phyloP scores from a whole-genome alignment of 2,888 invertebrate genomes.

The Aleiodes testaceus region DNA sequence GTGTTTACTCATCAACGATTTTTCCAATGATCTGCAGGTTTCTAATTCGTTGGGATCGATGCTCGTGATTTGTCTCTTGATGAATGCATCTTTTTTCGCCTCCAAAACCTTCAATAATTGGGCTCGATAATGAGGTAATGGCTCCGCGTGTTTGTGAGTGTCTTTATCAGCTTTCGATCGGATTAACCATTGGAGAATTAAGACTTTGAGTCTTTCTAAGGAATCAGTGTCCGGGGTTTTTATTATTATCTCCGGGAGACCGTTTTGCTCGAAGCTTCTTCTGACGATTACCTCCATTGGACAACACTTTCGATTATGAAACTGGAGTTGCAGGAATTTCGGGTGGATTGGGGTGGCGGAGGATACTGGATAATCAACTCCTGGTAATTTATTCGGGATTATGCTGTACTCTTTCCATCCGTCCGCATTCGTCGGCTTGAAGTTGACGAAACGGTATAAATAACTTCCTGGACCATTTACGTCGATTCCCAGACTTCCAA shows the following conservation, averaged over 20 bases:
- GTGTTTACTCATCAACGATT: background rate
- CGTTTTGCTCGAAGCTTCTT: background rate
- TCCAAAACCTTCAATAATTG: background rate
- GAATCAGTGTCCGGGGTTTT: background rate
- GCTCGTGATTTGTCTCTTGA: background rate
- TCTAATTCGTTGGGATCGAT: background rate
- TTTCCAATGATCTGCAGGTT: background rate
- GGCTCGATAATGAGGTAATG: background rate
- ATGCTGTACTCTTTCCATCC: background rate
- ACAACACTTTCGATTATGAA: background rate
- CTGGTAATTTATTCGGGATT: background rate
- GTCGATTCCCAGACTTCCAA: background rate
- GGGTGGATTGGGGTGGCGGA: background rate
- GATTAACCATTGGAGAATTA: constrained; percentile 48
- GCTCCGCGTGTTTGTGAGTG: background rate
- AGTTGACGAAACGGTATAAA: background rate
- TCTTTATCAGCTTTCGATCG: constrained; percentile 30
- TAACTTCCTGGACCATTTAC: background rate
- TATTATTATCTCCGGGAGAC: background rate
- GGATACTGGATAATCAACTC: background rate
- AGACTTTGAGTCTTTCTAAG: constrained; percentile 29
- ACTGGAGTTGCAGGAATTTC: background rate
- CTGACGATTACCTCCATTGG: constrained; percentile 10
- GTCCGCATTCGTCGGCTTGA: background rate
- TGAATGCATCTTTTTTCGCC: background rate